A percentile compares a stretch with the other conserved stretches of the same genome.
Conservation (phyloP, 2,888 invertebrate genomes). For the Calameuta pallipes region DNA sequence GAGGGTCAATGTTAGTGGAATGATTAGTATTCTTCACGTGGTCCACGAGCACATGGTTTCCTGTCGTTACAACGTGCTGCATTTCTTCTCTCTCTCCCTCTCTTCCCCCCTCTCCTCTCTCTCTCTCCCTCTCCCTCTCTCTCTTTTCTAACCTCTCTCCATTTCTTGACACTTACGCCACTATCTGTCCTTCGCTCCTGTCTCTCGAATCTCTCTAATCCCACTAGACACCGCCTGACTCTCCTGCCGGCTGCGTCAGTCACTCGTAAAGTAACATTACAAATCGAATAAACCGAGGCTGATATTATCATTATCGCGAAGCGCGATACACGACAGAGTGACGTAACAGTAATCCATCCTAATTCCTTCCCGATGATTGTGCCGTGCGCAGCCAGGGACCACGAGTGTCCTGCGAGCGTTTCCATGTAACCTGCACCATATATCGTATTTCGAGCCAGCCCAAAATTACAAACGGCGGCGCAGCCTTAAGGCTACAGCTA, state of each 20-base stretch:
- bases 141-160: constrained; percentile 17
- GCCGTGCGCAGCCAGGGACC: neutral
- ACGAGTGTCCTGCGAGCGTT: neutral
- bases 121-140: neutral
- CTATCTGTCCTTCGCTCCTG: neutral
- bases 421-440: neutral
- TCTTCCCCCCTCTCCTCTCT: neutral
- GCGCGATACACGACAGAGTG: neutral
- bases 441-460: neutral
- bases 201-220: neutral
- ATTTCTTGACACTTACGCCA: constrained; percentile 7
- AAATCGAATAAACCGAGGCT: neutral
- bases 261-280: neutral
- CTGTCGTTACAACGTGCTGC: constrained; percentile 14
- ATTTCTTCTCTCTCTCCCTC: neutral
- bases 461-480: neutral
- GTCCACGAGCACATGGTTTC: constrained; percentile 30
- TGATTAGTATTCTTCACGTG: constrained; percentile 22
- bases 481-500: neutral
- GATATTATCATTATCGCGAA: neutral
- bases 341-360: neutral
- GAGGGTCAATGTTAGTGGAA: constrained; percentile 41
- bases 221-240: neutral
- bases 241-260: neutral
- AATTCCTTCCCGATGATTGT: neutral